Evolutionary conservation across 1,140 invertebrate genomes (phyloP).

Genomic region (Cydia fagiglandana): DNA sequence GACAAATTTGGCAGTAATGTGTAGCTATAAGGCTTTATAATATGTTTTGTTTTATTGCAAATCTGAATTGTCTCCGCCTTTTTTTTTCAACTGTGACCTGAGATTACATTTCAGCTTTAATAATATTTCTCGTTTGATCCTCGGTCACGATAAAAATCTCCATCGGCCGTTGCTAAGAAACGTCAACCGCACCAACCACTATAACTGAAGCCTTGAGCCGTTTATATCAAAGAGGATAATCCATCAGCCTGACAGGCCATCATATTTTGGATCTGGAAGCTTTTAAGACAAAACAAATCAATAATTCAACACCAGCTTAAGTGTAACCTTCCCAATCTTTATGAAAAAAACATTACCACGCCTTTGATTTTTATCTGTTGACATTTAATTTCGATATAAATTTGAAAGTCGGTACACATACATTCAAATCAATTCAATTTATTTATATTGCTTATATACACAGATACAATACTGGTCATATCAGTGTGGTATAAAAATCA

Average conservation of each 20-base stretch:
- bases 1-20: no score
- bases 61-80: no score
- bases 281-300: conserved; percentile 46
- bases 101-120: not conserved
- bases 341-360: conserved; percentile 33
- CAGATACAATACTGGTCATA: no score
- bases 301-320: conserved; percentile 43
- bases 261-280: conserved; percentile 19
- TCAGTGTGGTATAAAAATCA: no score
- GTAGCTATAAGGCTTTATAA: no score
- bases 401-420: no score
- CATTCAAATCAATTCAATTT: no score
- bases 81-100: no score
- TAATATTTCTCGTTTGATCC: conserved; percentile 23
- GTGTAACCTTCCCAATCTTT: conserved; percentile 20
- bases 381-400: not conserved
- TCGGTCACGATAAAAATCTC: conserved; percentile 26
- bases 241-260: not conserved
- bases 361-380: not conserved
- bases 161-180: conserved; percentile 15
- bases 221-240: not conserved
- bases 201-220: not conserved
- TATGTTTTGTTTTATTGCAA: no score
- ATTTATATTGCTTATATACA: no score
- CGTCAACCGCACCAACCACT: conserved; percentile 3